Evolutionary conservation across 2,113 vertebrate genomes (phyloP).

Genomic region (Lophura nycthemera): DNA sequence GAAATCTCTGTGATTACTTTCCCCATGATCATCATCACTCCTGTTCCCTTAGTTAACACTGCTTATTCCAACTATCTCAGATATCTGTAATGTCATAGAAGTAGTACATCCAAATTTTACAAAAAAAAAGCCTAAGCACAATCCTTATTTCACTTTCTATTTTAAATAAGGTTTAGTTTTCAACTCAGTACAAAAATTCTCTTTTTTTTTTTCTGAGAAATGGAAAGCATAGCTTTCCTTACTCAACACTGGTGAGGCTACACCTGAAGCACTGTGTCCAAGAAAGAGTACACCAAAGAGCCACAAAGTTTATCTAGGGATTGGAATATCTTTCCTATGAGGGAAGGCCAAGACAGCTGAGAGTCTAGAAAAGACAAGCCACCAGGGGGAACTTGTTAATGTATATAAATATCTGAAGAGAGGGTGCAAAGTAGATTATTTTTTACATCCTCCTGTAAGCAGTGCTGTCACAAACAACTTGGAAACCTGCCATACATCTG

Average conservation of each 20-base stretch:
- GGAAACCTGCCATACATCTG: neutral
- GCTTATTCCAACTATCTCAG: neutral
- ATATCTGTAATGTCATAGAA: neutral
- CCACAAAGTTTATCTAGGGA: neutral
- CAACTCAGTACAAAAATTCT: neutral
- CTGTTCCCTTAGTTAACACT: neutral
- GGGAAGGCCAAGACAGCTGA: neutral
- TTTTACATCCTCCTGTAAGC: neutral
- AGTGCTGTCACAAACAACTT: neutral
- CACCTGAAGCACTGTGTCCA: neutral
- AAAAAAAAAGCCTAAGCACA: neutral
- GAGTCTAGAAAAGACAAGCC: neutral
- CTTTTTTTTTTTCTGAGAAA: neutral
- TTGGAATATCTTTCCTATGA: neutral
- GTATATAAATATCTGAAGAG: neutral
- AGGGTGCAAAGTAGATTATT: neutral
- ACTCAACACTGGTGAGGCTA: neutral
- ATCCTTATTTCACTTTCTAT: neutral
- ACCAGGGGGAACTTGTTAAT: neutral
- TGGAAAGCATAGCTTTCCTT: neutral
- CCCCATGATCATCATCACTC: neutral
- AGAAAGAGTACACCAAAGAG: neutral
- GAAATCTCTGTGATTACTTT: slow-evolving; percentile 42
- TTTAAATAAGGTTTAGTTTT: neutral
- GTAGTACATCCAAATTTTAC: neutral